phyloP scores from a whole-genome alignment of 2,888 invertebrate genomes.

The Isotomurus palustris region DNA sequence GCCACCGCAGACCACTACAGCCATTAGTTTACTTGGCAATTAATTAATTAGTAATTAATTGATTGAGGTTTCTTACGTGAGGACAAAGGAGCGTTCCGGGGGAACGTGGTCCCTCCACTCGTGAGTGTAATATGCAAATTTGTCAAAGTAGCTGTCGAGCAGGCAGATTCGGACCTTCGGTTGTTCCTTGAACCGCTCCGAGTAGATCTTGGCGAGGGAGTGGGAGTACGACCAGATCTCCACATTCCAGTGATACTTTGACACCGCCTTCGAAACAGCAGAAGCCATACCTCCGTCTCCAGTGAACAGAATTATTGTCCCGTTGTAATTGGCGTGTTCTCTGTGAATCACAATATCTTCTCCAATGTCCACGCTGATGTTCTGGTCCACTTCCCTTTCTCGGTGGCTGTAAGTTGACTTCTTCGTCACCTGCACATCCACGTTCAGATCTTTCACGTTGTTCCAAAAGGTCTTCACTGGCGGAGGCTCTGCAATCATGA shows the following conservation, averaged over 20 bases:
- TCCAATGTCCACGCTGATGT: conserved; percentile 11
- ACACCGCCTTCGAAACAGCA: conserved; percentile 14
- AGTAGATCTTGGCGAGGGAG: conserved; percentile 6
- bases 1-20: neutral
- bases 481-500: no score
- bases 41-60: no score
- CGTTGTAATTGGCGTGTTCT: conserved; percentile 5
- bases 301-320: conserved; percentile 19
- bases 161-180: neutral
- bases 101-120: conserved; percentile 9
- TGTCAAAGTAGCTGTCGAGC: conserved; percentile 5
- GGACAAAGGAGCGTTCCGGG: conserved; percentile 3
- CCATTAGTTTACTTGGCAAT: neutral
- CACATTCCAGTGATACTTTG: conserved; percentile 22
- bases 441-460: neutral
- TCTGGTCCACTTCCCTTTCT: conserved; percentile 13
- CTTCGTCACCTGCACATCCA: conserved; percentile 7
- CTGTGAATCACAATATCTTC: conserved; percentile 10
- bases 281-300: conserved; percentile 22
- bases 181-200: neutral
- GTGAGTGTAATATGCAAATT: conserved; percentile 1
- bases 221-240: conserved; percentile 18
- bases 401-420: conserved; percentile 11
- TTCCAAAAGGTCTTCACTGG: conserved; percentile 18
- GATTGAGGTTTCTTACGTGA: conserved; percentile 6